Evolutionary conservation across 2,888 invertebrate species (phyloP).

Genomic region (Pollenia amentaria): DNA sequence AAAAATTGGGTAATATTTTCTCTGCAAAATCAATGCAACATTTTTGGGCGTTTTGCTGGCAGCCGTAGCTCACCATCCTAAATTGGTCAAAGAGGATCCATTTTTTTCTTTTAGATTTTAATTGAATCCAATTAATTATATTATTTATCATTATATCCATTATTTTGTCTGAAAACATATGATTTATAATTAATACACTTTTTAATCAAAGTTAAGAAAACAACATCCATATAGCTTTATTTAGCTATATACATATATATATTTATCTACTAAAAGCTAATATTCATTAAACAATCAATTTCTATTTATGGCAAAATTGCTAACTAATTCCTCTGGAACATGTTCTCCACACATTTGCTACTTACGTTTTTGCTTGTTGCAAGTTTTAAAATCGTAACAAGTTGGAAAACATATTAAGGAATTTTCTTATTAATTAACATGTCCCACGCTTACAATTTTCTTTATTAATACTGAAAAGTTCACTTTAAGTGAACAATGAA

Average conservation of each 20-base stretch:
- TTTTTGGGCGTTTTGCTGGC: too few relatives aligned
- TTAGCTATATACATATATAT: too few relatives aligned
- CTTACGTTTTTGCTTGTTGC: slow-evolving; percentile 6
- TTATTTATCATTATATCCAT: too few relatives aligned
- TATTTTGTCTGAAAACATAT: background rate
- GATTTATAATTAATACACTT: slow-evolving; percentile 1
- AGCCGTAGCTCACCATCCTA: too few relatives aligned
- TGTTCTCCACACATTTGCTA: background rate
- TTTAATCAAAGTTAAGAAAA: background rate
- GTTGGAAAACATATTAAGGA: slow-evolving; percentile 14
- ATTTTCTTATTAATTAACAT: slow-evolving; percentile 71
- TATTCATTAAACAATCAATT: slow-evolving; percentile 1
- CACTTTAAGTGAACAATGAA: slow-evolving; percentile 26
- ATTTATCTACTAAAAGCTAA: background rate
- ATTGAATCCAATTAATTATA: too few relatives aligned
- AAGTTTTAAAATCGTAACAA: background rate
- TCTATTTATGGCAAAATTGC: background rate
- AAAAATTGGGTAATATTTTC: too few relatives aligned
- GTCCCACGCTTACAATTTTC: slow-evolving; percentile 72
- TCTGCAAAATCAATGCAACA: too few relatives aligned
- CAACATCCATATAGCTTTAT: background rate
- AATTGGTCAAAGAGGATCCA: too few relatives aligned
- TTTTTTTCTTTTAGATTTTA: too few relatives aligned
- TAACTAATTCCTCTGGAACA: slow-evolving; percentile 5
- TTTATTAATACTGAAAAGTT: slow-evolving; percentile 63